These are phyloP conservation scores for Dermochelys coriacea DNA, from an alignment of 2,797 vertebrate species.

Conservation along the genomic window DNA sequence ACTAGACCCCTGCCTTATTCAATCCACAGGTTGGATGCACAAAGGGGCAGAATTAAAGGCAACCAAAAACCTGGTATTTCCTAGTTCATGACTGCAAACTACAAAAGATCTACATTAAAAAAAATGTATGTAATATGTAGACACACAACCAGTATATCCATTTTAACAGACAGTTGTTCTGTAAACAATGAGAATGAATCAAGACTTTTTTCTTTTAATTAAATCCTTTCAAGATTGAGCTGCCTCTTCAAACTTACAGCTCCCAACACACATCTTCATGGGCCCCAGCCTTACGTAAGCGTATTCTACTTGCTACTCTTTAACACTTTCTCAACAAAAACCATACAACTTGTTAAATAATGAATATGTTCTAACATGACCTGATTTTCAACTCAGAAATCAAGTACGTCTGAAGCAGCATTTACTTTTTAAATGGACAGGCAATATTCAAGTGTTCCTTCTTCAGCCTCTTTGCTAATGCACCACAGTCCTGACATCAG, in stretches of 20 bases:
- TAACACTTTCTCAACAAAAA: slow-evolving; percentile 1
- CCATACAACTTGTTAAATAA: slow-evolving; percentile 21
- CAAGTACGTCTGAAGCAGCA: not conserved
- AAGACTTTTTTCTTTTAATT: not conserved
- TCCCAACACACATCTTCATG: slow-evolving; percentile 17
- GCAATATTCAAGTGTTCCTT: not conserved
- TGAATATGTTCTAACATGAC: not conserved
- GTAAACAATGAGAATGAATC: not conserved
- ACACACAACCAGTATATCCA: no score
- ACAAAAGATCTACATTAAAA: no score
- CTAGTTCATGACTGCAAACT: not conserved
- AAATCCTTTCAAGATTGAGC: not conserved
- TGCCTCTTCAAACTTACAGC: not conserved
- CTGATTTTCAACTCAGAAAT: not conserved
- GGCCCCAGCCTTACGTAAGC: not conserved
- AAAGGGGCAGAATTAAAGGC: not conserved
- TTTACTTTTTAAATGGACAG: not conserved
- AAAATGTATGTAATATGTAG: not conserved
- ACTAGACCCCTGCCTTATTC: not conserved
- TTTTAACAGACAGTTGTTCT: not conserved
- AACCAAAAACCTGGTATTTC: not conserved
- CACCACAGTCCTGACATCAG: not conserved
- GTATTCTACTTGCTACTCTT: not conserved
- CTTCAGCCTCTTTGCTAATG: not conserved
- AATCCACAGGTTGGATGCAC: not conserved